Evolutionary conservation across 2,797 vertebrate genomes (phyloP), one percentile per base, ranked within the genome.

Genomic region (Pogonophryne albipinna): DNA sequence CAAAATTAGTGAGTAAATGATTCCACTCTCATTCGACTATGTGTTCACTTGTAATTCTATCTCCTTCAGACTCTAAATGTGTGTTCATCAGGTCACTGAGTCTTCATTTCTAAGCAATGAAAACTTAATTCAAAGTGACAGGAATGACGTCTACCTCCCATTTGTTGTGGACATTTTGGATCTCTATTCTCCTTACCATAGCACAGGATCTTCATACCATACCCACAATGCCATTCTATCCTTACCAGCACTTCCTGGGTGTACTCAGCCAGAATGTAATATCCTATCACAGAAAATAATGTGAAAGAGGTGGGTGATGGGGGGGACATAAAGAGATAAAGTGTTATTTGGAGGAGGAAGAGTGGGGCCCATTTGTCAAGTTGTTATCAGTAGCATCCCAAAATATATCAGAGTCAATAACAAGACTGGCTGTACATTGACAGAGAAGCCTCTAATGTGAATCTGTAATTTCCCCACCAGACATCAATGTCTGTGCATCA

Each of bases 381-480:
- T 56, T 20, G 5, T 89, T 94, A 94, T 93, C 86, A 55, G 78
- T 53, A 64, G 58, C 78, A 78, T 93, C 81, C 76, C 2, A 6
- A 80, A 90, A 92, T 90, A 80, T 85, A 74, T 92, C 85, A 71
- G 71, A 87, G 89, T 93, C 91, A 94, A 90, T 90, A 94, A 89
- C 78, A 91, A 74, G 81, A 87, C 58, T 23, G 62, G 61, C 78
- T 73, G 67, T 63, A 67, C 42, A 67, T 61, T 89, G 90, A 92
- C 76, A 58, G 84, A 80, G 81, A 82, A 80, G 74, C 64, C 46
- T 66, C 59, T 82, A 61, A 86, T 64, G 46, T 76, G 51, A 76
- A 87, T 80, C 66, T 80, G 57, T 80, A 69, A 84, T 85, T 87
- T 85, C 20, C 85, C 83, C 55, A 17, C 31, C 23, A 57, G 20